Evolutionary conservation across 2,113 vertebrate genomes (phyloP).

Genomic region (Catharus fuscescens): DNA sequence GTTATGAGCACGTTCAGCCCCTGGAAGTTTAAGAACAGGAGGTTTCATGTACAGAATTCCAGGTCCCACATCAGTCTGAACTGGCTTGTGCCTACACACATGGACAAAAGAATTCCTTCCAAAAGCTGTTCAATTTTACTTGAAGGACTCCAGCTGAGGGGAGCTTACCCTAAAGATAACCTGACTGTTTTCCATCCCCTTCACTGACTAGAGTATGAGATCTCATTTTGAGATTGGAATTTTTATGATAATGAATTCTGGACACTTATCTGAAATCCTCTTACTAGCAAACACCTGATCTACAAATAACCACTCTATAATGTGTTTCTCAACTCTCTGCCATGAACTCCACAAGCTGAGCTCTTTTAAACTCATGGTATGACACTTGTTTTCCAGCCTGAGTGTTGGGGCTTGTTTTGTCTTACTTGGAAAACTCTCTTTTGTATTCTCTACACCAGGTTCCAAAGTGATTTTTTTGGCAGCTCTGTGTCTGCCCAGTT

Average conservation of each 20-base stretch:
- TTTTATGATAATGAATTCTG: background rate
- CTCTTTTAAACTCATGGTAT: background rate
- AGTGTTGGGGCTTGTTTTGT: background rate
- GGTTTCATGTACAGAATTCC: background rate
- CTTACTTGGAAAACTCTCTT: background rate
- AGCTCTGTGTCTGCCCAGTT: background rate
- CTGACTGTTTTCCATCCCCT: background rate
- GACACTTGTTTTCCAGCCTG: background rate
- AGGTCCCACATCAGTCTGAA: background rate
- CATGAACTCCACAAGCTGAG: background rate
- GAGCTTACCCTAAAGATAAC: background rate
- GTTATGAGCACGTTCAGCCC: background rate
- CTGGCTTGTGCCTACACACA: accelerated
- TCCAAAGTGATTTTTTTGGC: background rate
- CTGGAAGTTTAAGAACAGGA: background rate
- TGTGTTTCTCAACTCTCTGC: background rate
- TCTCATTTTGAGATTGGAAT: background rate
- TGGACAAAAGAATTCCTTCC: background rate
- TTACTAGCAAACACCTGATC: background rate
- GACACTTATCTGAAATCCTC: background rate
- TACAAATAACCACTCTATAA: background rate
- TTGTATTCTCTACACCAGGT: background rate
- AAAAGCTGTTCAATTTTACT: background rate
- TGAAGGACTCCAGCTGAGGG: background rate
- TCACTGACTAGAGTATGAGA: background rate